A percentile compares a stretch with the other conserved stretches of the same genome.
These are phyloP conservation scores for Salvelinus alpinus DNA, from an alignment of 2,113 vertebrate species.

Conservation along the genomic window DNA sequence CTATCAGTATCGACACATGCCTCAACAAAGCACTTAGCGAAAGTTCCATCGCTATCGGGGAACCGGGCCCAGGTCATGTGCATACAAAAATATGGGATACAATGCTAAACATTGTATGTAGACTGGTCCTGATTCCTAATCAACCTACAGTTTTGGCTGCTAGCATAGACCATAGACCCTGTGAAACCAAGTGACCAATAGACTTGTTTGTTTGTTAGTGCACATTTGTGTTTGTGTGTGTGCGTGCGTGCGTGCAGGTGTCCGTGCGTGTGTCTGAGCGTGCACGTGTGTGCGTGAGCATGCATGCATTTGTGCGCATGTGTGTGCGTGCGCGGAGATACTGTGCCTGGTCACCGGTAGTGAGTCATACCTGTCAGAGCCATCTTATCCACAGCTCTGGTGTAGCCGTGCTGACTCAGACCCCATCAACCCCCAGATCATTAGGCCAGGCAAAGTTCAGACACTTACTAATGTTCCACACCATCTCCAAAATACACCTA, in stretches of 20 bases:
- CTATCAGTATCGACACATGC: too few relatives aligned
- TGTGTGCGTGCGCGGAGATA: background rate
- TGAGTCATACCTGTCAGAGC: conserved; percentile 69
- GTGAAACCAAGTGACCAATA: too few relatives aligned
- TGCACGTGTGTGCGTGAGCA: conserved; percentile 4
- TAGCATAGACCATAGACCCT: too few relatives aligned
- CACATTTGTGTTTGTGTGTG: conserved; percentile 17
- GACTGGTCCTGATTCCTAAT: too few relatives aligned
- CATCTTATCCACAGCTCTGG: conserved; percentile 42
- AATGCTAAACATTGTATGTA: background rate
- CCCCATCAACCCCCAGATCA: conserved; percentile 44
- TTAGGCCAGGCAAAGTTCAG: conserved; percentile 51
- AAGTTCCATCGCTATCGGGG: too few relatives aligned
- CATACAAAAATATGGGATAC: background rate
- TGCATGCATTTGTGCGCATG: conserved; percentile 11
- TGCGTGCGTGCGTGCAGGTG: background rate
- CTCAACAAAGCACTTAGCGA: too few relatives aligned
- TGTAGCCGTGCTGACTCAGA: conserved; percentile 40
- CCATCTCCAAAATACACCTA: conserved; percentile 50
- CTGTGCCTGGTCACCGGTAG: background rate
- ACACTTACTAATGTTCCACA: conserved; percentile 32
- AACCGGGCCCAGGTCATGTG: conserved; percentile 41
- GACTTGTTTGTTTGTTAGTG: conserved; percentile 11
- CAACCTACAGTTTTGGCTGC: too few relatives aligned
- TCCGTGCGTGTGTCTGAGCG: conserved; percentile 16